phyloP scores from a whole-genome alignment of 2,113 vertebrate species.

The Pica pica region DNA sequence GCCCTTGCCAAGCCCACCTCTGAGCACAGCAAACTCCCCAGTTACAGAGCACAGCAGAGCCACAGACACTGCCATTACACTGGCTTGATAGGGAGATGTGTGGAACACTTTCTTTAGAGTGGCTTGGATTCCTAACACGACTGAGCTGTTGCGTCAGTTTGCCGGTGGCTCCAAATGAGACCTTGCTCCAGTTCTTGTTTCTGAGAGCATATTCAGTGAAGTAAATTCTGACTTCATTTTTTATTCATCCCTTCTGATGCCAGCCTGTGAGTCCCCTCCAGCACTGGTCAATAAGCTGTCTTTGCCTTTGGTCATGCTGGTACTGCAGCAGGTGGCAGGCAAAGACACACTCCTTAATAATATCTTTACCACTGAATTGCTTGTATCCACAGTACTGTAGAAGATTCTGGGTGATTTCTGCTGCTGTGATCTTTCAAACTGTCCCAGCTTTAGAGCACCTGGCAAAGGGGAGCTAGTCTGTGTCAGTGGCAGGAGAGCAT shows the following conservation, averaged over 20 bases:
- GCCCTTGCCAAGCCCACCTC: background rate
- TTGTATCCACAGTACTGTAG: background rate
- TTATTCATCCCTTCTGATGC: background rate
- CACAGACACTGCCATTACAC: background rate
- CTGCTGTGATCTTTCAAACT: background rate
- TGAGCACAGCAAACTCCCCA: background rate
- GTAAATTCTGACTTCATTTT: background rate
- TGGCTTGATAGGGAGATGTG: background rate
- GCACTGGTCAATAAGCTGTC: background rate
- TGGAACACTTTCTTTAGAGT: background rate
- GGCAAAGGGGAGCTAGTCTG: background rate
- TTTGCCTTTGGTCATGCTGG: background rate
- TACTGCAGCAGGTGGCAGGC: background rate
- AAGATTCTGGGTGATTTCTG: background rate
- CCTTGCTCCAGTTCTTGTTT: background rate
- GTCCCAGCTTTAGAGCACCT: background rate
- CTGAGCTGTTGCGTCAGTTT: background rate
- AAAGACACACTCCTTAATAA: background rate
- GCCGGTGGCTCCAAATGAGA: background rate
- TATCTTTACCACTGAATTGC: background rate
- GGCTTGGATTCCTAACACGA: fast-evolving
- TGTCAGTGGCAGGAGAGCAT: background rate
- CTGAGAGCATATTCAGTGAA: background rate
- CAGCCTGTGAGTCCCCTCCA: background rate
- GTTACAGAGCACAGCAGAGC: background rate